Evolutionary conservation across 2,113 vertebrate species (phyloP).

Genomic region (Plestiodon gilberti): DNA sequence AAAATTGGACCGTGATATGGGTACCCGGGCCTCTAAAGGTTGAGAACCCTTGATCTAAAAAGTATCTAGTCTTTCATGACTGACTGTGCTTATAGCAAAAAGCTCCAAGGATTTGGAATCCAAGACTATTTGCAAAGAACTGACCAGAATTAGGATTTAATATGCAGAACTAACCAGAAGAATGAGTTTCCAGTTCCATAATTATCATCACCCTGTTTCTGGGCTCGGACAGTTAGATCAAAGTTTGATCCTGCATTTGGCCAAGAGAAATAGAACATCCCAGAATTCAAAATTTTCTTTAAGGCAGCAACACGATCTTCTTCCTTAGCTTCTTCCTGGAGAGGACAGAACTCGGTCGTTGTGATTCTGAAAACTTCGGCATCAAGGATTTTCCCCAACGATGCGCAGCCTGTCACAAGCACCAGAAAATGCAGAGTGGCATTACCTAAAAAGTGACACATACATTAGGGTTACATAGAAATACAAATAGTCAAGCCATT

Average conservation of each 20-base stretch:
- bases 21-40: too few relatives aligned
- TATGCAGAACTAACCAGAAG: conserved; percentile 78
- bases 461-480: conserved; percentile 49
- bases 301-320: conserved; percentile 76
- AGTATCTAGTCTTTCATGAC: neutral
- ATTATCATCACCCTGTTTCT: conserved; percentile 76
- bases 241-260: conserved; percentile 77
- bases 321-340: conserved; percentile 79
- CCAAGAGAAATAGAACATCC: conserved; percentile 82
- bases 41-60: conserved; percentile 23
- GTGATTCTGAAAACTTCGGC: conserved; percentile 84
- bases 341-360: conserved; percentile 78
- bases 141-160: neutral
- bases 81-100: neutral
- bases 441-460: conserved; percentile 71
- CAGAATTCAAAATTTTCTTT: conserved; percentile 80
- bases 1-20: too few relatives aligned
- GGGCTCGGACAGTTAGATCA: conserved; percentile 79
- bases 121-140: neutral
- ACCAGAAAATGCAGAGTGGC: conserved; percentile 78
- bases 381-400: conserved; percentile 80
- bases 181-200: conserved; percentile 76
- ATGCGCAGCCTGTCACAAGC: conserved; percentile 80
- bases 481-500: neutral
- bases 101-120: neutral